These are phyloP conservation scores for Pogonophryne albipinna DNA, from an alignment of 2,797 vertebrate genomes.

Conservation along the genomic window DNA sequence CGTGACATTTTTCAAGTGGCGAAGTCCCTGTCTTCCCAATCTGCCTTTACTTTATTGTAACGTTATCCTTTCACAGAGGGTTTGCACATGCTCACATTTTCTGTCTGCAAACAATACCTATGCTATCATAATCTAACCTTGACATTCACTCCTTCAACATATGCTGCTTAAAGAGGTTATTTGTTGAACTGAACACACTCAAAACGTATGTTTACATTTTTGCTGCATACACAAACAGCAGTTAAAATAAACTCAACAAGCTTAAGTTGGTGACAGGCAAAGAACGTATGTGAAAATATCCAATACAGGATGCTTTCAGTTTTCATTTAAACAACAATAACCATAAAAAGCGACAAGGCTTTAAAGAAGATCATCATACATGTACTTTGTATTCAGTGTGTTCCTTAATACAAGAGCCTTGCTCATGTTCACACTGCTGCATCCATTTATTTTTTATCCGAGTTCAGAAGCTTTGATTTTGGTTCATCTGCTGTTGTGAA, in stretches of 20 bases:
- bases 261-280: neutral
- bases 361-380: neutral
- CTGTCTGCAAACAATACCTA: constrained; percentile 15
- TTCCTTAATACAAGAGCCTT: neutral
- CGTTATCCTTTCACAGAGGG: constrained; percentile 39
- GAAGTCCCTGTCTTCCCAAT: constrained; percentile 39
- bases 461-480: constrained; percentile 23
- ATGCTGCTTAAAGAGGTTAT: constrained; percentile 4
- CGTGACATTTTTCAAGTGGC: constrained; percentile 8
- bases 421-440: neutral
- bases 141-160: constrained; percentile 24
- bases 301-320: neutral
- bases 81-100: constrained; percentile 25
- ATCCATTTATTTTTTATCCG: constrained; percentile 13
- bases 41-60: constrained; percentile 25
- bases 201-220: neutral
- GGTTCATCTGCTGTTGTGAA: constrained; percentile 36
- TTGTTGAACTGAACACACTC: neutral
- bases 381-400: neutral
- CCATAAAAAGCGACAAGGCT: neutral
- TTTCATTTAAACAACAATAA: neutral
- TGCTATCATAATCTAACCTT: constrained; percentile 31
- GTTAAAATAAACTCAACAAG: neutral
- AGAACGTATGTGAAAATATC: neutral
- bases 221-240: neutral